These are phyloP conservation scores for Dufourea novaeangliae DNA, from an alignment of 1,140 invertebrate genomes.

Conservation along the genomic window DNA sequence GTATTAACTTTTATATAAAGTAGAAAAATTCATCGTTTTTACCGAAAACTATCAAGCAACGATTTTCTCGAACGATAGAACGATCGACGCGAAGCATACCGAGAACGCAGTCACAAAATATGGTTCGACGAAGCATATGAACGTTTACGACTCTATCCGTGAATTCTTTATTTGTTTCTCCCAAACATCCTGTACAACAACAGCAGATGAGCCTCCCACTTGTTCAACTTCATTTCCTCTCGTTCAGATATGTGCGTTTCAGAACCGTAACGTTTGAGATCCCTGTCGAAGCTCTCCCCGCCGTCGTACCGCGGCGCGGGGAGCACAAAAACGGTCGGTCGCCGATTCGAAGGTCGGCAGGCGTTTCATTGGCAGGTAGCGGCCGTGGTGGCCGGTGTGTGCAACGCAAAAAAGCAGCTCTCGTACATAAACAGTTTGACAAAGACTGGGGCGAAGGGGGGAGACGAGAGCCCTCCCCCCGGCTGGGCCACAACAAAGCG, in stretches of 20 bases:
- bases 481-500: constrained; percentile 53
- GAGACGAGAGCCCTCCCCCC: not conserved
- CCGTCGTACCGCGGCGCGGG: too few relatives aligned
- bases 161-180: too few relatives aligned
- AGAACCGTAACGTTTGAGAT: constrained; percentile 22
- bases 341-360: constrained; percentile 76
- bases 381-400: constrained; percentile 21
- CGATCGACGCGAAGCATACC: not conserved
- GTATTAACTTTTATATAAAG: not conserved
- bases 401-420: constrained; percentile 11
- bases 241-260: constrained; percentile 54
- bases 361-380: constrained; percentile 75
- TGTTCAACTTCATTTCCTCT: too few relatives aligned
- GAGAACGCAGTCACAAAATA: not conserved
- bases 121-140: too few relatives aligned
- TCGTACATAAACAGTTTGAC: constrained; percentile 38
- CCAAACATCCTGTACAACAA: too few relatives aligned
- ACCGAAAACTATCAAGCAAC: too few relatives aligned
- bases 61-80: not conserved
- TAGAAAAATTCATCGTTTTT: not conserved
- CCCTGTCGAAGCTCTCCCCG: constrained; percentile 36
- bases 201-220: too few relatives aligned
- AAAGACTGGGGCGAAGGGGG: not conserved
- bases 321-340: constrained; percentile 74
- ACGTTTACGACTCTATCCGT: too few relatives aligned